Conservation (phyloP, 37 sponge, comb jelly and placozoan species). For the Bolinopsis microptera region DNA sequence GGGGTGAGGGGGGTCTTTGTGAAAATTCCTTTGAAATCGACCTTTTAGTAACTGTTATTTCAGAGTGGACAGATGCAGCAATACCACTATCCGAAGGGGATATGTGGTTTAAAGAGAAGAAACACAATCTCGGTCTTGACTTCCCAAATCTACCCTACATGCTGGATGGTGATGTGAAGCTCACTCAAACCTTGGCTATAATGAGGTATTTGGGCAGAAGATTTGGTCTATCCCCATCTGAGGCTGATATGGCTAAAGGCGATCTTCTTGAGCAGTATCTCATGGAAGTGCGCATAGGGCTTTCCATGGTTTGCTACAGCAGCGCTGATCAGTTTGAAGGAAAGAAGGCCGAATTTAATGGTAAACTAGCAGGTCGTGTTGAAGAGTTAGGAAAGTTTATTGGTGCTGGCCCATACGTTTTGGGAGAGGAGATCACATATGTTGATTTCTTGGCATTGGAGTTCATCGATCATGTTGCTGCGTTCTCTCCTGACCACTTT, state of each 20-base stretch:
- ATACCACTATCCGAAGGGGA: conserved; percentile 10
- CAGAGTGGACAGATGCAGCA: conserved; percentile 3
- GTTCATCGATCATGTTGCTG: background rate
- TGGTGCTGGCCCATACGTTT: conserved; percentile 1
- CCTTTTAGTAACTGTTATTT: too few relatives aligned
- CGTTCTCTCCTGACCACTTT: conserved; percentile 8
- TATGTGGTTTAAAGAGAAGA: conserved; percentile 16
- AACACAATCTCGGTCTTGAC: conserved; percentile 8
- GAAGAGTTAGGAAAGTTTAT: background rate
- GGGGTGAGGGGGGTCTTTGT: too few relatives aligned
- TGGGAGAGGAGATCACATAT: conserved; percentile 9
- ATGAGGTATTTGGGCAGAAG: conserved; percentile 53
- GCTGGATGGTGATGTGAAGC: conserved; percentile 52
- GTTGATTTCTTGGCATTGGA: conserved; percentile 54
- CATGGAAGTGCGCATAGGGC: background rate
- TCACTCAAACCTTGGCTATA: conserved; percentile 29
- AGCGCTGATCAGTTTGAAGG: conserved; percentile 5
- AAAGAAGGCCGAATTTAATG: background rate
- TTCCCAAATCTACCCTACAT: conserved; percentile 48
- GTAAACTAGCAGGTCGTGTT: background rate
- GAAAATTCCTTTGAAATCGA: too few relatives aligned
- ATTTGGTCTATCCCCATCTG: background rate
- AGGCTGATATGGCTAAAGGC: background rate
- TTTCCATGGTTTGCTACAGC: background rate
- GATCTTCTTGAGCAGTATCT: conserved; percentile 29